Conservation (phyloP, 2,888 invertebrate genomes). For the Anoplius nigerrimus region DNA sequence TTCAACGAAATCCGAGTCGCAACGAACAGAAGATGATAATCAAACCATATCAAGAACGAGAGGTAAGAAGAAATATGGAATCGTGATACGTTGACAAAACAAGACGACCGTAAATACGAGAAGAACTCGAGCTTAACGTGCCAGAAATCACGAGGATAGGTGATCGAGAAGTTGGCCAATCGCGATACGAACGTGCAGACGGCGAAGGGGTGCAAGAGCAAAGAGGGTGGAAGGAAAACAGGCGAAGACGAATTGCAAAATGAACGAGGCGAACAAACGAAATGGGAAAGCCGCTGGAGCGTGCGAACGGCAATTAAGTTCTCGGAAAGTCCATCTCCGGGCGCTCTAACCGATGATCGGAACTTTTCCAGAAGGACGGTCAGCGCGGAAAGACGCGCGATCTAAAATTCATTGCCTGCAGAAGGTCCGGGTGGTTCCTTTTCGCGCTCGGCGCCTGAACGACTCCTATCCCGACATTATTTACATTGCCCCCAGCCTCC, state of each 20-base stretch:
- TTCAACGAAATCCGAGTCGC: too few species aligned
- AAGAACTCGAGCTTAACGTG: background rate
- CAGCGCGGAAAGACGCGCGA: background rate
- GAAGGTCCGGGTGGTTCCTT: background rate
- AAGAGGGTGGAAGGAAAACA: too few species aligned
- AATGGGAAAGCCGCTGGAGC: slow-evolving; percentile 7
- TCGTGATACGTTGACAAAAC: too few species aligned
- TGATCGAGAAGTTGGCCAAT: too few species aligned
- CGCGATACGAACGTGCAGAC: too few species aligned
- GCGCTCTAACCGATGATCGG: background rate
- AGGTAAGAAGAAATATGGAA: too few species aligned
- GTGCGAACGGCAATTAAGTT: slow-evolving; percentile 11
- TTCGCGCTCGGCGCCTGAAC: background rate
- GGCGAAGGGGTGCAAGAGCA: too few species aligned
- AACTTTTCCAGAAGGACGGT: slow-evolving; percentile 1
- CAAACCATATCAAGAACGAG: too few species aligned
- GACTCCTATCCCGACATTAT: background rate
- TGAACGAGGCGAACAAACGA: background rate
- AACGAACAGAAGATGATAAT: too few species aligned
- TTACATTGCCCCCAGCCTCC: slow-evolving; percentile 24
- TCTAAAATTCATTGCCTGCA: slow-evolving; percentile 1
- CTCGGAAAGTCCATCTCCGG: background rate
- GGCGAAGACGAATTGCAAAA: background rate
- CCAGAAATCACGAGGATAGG: too few species aligned
- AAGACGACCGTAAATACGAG: too few species aligned